Base-by-base conservation (phyloP, 2,797 vertebrate species). In the Hoplostethus mediterraneus region DNA sequence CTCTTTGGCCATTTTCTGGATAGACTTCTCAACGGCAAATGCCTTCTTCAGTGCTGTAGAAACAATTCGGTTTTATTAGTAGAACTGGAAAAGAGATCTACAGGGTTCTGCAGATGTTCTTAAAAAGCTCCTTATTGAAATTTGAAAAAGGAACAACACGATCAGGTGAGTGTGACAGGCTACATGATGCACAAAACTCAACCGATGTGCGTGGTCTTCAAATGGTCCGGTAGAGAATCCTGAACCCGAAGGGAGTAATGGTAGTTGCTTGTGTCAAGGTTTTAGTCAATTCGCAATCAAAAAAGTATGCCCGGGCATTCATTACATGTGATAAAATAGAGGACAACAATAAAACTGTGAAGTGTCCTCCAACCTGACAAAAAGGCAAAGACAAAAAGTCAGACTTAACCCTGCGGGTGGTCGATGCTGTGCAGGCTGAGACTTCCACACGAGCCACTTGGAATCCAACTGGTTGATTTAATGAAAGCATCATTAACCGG, bases 1-100 rank as follows among this genome's bases (percentile, higher is more conserved):
- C 11, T 89, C 73, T 81, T 85, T 85, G 67, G 92, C 93, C 91
- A 94, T 83, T 84, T 87, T 90, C 85, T 94, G 93, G 63, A 95
- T 80, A 17, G 73, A 28, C 66, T 86, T 63, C 1, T 90, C 65
- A 25, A 72, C 75, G 58, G 3, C 44, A 78, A 94, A 95, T 3
- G 56, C 90, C 74, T 91, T 92, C 83, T 93, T 95, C 72, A 94
- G 86, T 6, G 68, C 93, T 94, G 74, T 68, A n/a, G 30, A 67
- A 66, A 87, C 5, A 21, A 52, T 44, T 73, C 53, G 72, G 62
- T 72, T 17, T 75, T n/a, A 66, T 12, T 53, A 3, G 6, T 53
- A 5, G 17, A 51, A 25, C 17, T 9, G n/a, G 7, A 4, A 51
- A 17, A 51, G 12, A 4, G 11, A 44, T 44, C 10, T 11, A 44